These are phyloP conservation scores for Tridacna crocea DNA, from an alignment of 2,888 invertebrate species.

Conservation along the genomic window DNA sequence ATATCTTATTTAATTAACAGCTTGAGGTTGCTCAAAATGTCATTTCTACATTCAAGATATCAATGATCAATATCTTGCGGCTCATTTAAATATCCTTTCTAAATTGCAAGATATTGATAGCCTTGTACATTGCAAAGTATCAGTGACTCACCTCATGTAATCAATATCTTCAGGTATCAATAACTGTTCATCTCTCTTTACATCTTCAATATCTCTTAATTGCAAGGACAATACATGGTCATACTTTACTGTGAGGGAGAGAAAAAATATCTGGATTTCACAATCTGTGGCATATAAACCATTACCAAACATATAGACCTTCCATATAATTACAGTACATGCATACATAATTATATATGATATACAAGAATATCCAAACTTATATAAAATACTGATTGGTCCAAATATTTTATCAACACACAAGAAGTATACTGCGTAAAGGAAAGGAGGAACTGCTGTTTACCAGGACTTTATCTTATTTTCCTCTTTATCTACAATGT, in stretches of 20 bases:
- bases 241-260: slow-evolving; percentile 87
- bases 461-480: too few relatives aligned
- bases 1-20: too few relatives aligned
- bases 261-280: slow-evolving; percentile 7
- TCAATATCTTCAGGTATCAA: slow-evolving; percentile 89
- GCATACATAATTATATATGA: too few relatives aligned
- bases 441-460: too few relatives aligned
- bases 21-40: background rate
- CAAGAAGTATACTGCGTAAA: too few relatives aligned
- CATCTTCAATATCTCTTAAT: slow-evolving; percentile 88
- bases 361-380: too few relatives aligned
- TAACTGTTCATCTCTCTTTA: slow-evolving; percentile 88
- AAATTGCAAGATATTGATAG: background rate
- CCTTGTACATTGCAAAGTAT: too few relatives aligned
- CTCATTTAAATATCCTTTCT: background rate
- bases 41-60: background rate
- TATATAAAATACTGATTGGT: background rate
- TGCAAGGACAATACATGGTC: slow-evolving; percentile 87
- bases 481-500: too few relatives aligned
- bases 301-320: too few relatives aligned
- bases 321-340: too few relatives aligned
- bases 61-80: too few relatives aligned
- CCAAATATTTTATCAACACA: background rate
- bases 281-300: background rate
- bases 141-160: slow-evolving; percentile 86